A percentile compares a stretch with the other conserved stretches of the same genome.
These are phyloP conservation scores for Arenaria interpres DNA, from an alignment of 2,113 vertebrate genomes.

Conservation along the genomic window DNA sequence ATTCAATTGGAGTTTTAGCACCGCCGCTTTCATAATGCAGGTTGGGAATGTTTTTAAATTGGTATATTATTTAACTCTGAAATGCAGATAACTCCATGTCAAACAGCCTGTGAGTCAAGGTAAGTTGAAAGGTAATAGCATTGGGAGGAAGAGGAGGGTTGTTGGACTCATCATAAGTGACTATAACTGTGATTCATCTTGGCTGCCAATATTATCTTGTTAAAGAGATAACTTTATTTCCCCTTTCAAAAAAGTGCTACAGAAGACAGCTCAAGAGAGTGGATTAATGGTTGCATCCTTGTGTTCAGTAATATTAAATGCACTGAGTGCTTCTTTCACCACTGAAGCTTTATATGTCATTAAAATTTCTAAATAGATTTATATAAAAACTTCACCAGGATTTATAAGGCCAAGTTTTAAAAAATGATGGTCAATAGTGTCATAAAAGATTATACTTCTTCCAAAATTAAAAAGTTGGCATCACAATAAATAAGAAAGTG, in stretches of 20 bases:
- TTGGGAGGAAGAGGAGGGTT: not conserved
- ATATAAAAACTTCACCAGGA: constrained; percentile 43
- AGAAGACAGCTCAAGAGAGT: not conserved
- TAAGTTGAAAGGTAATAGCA: not conserved
- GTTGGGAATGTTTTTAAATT: not conserved
- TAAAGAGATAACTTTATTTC: constrained; percentile 20
- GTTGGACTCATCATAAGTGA: not conserved
- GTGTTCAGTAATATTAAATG: constrained; percentile 20
- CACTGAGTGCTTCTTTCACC: not conserved
- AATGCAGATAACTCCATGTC: not conserved
- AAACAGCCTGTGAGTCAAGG: not conserved
- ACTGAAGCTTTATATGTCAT: not conserved
- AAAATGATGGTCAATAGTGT: not conserved
- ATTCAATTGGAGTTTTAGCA: not conserved
- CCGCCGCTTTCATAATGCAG: not conserved
- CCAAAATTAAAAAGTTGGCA: constrained; percentile 35
- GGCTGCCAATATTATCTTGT: not conserved
- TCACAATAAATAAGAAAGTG: constrained; percentile 43
- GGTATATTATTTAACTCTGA: not conserved
- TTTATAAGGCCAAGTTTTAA: not conserved
- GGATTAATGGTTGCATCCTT: constrained; percentile 36
- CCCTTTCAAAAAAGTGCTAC: not conserved
- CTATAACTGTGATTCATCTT: not conserved
- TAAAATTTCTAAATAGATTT: constrained; percentile 47
- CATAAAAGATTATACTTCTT: constrained; percentile 9